Conservation (phyloP, 2,888 invertebrate species). For the Pterostichus niger region DNA sequence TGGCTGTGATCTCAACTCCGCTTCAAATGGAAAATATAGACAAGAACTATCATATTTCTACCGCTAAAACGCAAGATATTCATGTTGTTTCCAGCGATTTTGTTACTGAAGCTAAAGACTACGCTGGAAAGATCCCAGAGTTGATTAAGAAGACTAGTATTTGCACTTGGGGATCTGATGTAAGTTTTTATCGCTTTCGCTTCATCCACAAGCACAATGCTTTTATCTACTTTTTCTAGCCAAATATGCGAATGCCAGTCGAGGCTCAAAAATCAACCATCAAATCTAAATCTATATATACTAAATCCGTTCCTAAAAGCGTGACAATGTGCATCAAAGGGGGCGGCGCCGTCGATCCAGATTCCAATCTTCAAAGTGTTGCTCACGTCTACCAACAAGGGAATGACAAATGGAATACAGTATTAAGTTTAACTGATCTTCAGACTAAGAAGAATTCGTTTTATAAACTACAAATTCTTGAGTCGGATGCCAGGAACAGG, state of each 20-base stretch:
- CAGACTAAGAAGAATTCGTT: constrained; percentile 93
- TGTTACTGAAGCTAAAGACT: constrained; percentile 83
- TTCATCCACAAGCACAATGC: not conserved
- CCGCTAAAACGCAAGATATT: constrained; percentile 84
- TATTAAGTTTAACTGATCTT: constrained; percentile 92
- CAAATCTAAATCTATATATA: constrained; percentile 73
- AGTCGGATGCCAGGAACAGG: constrained; percentile 82
- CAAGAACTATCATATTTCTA: constrained; percentile 82
- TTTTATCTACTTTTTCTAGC: constrained; percentile 70
- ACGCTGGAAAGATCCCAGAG: constrained; percentile 82
- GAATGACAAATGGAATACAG: constrained; percentile 85
- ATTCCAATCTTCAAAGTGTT: constrained; percentile 86
- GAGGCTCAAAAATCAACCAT: constrained; percentile 70
- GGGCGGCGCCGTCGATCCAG: constrained; percentile 96
- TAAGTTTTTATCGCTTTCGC: constrained; percentile 76
- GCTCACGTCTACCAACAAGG: constrained; percentile 87
- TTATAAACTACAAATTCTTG: constrained; percentile 95
- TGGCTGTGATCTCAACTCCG: constrained; percentile 87
- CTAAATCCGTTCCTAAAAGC: constrained; percentile 80
- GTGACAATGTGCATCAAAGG: constrained; percentile 86
- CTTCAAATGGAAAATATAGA: constrained; percentile 82
- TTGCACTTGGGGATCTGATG: constrained; percentile 91
- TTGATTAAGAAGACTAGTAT: constrained; percentile 86
- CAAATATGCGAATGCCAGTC: constrained; percentile 73
- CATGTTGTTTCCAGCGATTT: constrained; percentile 91